These are phyloP conservation scores for Zosterops lateralis DNA, from an alignment of 2,113 vertebrate species.

Conservation along the genomic window DNA sequence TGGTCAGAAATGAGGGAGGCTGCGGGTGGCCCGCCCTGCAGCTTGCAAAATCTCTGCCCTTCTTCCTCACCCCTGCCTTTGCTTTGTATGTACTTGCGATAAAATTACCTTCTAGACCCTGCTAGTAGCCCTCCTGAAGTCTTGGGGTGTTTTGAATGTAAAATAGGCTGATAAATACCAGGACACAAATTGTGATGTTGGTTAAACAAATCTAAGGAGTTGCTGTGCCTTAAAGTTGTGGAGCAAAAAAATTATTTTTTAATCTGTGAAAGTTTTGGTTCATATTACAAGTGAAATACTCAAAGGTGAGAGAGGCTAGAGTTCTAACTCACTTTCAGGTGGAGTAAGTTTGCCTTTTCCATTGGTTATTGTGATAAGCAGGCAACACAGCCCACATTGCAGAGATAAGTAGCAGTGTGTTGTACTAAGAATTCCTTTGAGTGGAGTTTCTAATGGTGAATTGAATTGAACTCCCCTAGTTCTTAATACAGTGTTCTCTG, in stretches of 20 bases:
- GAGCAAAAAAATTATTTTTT: too few species aligned
- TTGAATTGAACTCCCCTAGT: background rate
- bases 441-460: background rate
- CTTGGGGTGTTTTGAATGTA: background rate
- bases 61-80: background rate
- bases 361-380: background rate
- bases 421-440: background rate
- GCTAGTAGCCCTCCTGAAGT: background rate
- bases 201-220: background rate
- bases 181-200: background rate
- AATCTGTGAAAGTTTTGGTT: background rate
- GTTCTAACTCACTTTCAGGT: background rate
- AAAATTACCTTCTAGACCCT: background rate
- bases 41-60: background rate
- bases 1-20: background rate
- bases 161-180: background rate
- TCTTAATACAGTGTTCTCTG: background rate
- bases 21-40: background rate
- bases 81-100: accelerated
- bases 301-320: background rate
- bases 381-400: background rate
- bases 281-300: background rate
- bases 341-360: background rate
- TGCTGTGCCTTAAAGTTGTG: background rate
- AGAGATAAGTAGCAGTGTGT: background rate